A percentile compares a stretch with the other conserved stretches of the same genome.
phyloP scores from a whole-genome alignment of 2,113 vertebrate species.

The Podarcis muralis region DNA sequence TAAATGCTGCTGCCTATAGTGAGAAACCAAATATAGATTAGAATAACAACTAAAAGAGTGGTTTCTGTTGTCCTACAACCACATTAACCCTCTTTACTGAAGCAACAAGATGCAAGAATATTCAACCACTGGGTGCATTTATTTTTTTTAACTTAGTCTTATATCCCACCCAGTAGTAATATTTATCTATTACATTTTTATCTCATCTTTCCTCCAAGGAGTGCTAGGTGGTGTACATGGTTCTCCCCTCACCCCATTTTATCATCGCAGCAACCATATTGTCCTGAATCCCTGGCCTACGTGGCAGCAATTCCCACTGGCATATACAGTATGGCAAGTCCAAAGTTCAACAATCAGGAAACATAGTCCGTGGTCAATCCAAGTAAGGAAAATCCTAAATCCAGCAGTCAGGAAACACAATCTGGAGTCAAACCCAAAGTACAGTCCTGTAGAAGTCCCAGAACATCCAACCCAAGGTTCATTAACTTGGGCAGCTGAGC shows the following conservation, averaged over 20 bases:
- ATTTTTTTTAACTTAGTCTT: not conserved
- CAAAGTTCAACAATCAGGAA: no score
- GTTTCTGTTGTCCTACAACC: not conserved
- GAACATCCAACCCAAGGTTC: no score
- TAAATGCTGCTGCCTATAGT: not conserved
- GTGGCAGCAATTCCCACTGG: no score
- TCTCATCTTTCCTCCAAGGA: not conserved
- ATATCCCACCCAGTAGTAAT: not conserved
- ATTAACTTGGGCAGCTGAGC: no score
- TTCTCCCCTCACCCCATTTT: not conserved
- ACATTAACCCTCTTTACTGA: not conserved
- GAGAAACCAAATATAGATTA: not conserved
- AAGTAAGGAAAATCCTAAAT: no score
- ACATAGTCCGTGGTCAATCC: no score
- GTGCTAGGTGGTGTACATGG: not conserved
- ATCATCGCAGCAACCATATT: not conserved
- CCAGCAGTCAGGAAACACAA: no score
- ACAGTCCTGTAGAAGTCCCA: no score
- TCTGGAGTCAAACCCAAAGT: no score
- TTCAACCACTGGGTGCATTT: not conserved
- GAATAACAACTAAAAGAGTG: not conserved
- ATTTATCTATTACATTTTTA: not conserved
- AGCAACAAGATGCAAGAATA: not conserved
- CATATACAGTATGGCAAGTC: no score
- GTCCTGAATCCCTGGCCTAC: no score